Conservation (phyloP, 2,888 invertebrate genomes). For the Craniophora ligustri region DNA sequence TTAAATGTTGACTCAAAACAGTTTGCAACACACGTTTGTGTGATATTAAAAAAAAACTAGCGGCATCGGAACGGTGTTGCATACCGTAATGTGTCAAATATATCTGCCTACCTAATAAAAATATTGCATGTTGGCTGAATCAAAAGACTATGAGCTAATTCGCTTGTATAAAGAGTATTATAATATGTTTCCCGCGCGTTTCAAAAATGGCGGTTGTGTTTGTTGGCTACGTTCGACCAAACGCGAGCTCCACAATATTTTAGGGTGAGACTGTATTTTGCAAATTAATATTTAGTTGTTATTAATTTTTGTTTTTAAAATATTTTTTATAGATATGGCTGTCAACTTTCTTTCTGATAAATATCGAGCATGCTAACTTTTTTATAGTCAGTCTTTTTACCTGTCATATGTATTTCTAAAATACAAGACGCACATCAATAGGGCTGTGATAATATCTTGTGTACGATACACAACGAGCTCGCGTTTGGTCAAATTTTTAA, state of each 20-base stretch:
- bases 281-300: constrained; percentile 41
- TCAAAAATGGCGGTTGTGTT: constrained; percentile 56
- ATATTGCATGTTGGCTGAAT: constrained; percentile 25
- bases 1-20: constrained; percentile 19
- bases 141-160: constrained; percentile 2
- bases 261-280: constrained; percentile 56
- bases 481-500: constrained; percentile 72
- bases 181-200: constrained; percentile 34
- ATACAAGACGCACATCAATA: constrained; percentile 80
- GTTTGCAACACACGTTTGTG: constrained; percentile 20
- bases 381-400: constrained; percentile 57
- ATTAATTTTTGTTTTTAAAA: constrained; percentile 31
- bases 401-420: constrained; percentile 61
- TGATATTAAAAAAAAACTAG: constrained; percentile 28
- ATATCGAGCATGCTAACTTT: constrained; percentile 25
- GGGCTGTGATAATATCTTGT: constrained; percentile 84
- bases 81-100: constrained; percentile 19
- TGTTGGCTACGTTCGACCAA: constrained; percentile 59
- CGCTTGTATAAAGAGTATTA: constrained; percentile 33
- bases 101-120: no score
- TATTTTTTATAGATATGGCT: constrained; percentile 33
- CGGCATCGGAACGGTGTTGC: constrained; percentile 11
- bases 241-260: constrained; percentile 66
- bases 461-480: constrained; percentile 66
- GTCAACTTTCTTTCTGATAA: constrained; percentile 24